Evolutionary conservation across 2,888 invertebrate species (phyloP), one percentile per base, ranked within the genome.

Genomic region (Notodonta dromedarius): DNA sequence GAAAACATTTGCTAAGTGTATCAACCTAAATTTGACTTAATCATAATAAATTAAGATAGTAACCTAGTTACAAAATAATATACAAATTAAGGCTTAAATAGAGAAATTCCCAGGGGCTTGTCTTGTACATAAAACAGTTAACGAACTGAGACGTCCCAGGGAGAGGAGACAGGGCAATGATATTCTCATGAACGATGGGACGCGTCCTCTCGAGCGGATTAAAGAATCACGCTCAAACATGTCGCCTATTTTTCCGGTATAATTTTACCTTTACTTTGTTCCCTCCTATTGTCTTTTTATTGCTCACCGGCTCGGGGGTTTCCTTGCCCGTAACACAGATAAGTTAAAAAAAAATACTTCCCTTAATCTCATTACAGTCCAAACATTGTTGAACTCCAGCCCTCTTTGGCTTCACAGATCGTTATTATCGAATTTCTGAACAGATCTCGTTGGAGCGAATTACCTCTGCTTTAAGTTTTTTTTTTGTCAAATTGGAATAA

Each of bases 241-340:
- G 82, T 72, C 76, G 74, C 70, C 75, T 83, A 81, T 87, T 85
- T 85, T 83, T 84, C 79, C 77, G 80, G 77, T 85, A 86, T 84
- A 88, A 88, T 86, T 62, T 85, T 85, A 83, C 82, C 78, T 86
- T 75, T 74, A 76, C 78, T 82, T 84, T 84, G 82, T 85, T 78
- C 71, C 63, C 50, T 73, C 70, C 73, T 75, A 82, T 85, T 86
- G 80, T 84, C 73, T 83, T 84, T 66, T 86, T 83, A 83, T 85
- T 83, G 71, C 77, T 72, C 77, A 76, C 78, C 71, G 65, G 66
- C 76, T 65, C 58, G 71, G 76, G 77, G 74, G 74, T 80, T n/a
- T 77, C 76, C 71, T 78, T 76, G 71, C 66, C 74, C 73, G 73
- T 81, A 82, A 84, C 79, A 79, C 74, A 80, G 78, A 85, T 78